Percentiles rank a stretch among this genome's conserved stretches.
Evolutionary conservation across 2,797 vertebrate genomes (phyloP).

Genomic region (Labroides dimidiatus): DNA sequence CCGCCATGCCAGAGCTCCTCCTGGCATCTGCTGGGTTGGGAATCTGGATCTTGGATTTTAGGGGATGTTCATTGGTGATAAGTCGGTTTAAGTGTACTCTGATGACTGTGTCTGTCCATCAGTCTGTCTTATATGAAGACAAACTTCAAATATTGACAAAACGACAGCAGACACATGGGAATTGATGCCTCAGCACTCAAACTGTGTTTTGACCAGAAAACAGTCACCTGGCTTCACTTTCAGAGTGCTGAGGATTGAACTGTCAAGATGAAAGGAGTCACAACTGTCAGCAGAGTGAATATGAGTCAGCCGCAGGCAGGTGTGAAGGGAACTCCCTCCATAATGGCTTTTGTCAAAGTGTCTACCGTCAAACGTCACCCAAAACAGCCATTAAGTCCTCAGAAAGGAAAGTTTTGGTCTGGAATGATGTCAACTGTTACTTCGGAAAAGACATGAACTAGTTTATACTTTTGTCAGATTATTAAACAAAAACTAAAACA

Average conservation of each 20-base stretch:
- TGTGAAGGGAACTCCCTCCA: slow-evolving; percentile 23
- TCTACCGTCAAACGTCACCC: slow-evolving; percentile 11
- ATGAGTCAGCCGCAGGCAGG: slow-evolving; percentile 7
- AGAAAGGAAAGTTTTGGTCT: slow-evolving; percentile 1
- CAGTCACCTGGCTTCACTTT: slow-evolving; percentile 27
- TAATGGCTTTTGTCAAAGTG: slow-evolving; percentile 31
- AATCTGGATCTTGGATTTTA: slow-evolving; percentile 38
- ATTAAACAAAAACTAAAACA: background rate
- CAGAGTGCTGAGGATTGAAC: slow-evolving; percentile 14
- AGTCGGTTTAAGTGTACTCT: slow-evolving; percentile 36
- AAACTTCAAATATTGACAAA: slow-evolving; percentile 4
- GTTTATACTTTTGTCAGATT: background rate
- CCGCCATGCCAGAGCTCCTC: slow-evolving; percentile 35
- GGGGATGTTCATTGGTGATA: slow-evolving; percentile 34
- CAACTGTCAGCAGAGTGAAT: slow-evolving; percentile 19
- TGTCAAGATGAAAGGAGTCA: slow-evolving; percentile 28
- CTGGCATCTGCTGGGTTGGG: slow-evolving; percentile 50
- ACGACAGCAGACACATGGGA: slow-evolving; percentile 20
- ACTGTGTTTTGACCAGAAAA: slow-evolving; percentile 16
- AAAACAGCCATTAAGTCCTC: slow-evolving; percentile 36
- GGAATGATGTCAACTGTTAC: slow-evolving; percentile 17
- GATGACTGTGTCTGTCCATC: background rate
- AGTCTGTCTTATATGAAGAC: no score
- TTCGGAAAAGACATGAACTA: slow-evolving; percentile 4
- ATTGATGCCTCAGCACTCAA: background rate